Conservation (phyloP, 2,888 invertebrate species). For the Drosophila sordidapex region DNA sequence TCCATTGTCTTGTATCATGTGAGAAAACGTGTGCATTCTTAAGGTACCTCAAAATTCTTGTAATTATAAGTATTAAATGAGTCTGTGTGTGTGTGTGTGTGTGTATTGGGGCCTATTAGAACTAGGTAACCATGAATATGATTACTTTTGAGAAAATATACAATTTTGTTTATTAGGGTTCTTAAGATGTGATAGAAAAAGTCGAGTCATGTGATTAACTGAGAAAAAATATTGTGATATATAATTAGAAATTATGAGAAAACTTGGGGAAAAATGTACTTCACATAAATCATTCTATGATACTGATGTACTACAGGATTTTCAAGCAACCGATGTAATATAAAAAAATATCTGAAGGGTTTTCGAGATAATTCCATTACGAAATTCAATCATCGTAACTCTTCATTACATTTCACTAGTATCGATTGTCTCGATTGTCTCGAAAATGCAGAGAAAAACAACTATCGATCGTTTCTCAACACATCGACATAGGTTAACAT, state of each 20-base stretch:
- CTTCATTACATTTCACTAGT: background rate
- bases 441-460: background rate
- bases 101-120: slow-evolving; percentile 13
- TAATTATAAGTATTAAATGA: slow-evolving; percentile 46
- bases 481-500: background rate
- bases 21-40: slow-evolving; percentile 44
- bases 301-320: background rate
- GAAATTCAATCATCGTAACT: background rate
- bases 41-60: slow-evolving; percentile 22
- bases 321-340: background rate
- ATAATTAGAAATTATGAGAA: background rate
- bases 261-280: background rate
- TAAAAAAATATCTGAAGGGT: background rate
- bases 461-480: background rate
- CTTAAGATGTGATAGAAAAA: slow-evolving; percentile 5
- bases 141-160: slow-evolving; percentile 10
- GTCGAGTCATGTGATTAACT: slow-evolving; percentile 11
- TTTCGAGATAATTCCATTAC: background rate
- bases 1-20: slow-evolving; percentile 70
- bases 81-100: slow-evolving; percentile 1
- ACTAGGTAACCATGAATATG: slow-evolving; percentile 35
- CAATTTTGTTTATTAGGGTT: slow-evolving; percentile 16
- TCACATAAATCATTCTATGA: background rate
- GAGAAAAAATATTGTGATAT: background rate
- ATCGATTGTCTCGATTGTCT: background rate